phyloP scores from a whole-genome alignment of 2,888 invertebrate genomes.

The Anoncus sp. region DNA sequence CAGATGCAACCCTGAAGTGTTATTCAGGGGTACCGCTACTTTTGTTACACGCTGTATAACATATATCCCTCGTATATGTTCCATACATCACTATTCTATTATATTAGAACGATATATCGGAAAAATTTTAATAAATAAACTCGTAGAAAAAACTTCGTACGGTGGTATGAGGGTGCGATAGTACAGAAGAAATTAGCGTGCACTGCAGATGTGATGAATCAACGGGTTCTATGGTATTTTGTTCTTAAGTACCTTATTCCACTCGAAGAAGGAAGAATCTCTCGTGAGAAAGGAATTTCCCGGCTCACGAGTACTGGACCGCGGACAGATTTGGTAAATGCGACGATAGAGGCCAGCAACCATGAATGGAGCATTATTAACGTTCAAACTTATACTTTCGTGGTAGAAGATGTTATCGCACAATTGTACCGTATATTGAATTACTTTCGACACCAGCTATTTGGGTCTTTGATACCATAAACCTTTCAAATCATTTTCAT shows the following conservation, averaged over 20 bases:
- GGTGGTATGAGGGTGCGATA: slow-evolving; percentile 9
- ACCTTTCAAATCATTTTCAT: too few relatives aligned
- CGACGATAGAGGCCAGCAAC: slow-evolving; percentile 21
- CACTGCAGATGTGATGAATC: slow-evolving; percentile 7
- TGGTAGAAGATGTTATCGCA: slow-evolving; percentile 16
- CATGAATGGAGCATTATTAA: slow-evolving; percentile 31
- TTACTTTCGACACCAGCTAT: too few relatives aligned
- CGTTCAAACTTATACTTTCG: slow-evolving; percentile 33
- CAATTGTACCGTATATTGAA: slow-evolving; percentile 9
- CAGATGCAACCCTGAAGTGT: too few relatives aligned
- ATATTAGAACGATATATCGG: neutral
- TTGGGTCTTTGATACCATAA: too few relatives aligned
- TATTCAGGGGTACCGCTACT: too few relatives aligned
- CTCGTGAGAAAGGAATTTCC: slow-evolving; percentile 39
- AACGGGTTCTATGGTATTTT: slow-evolving; percentile 14
- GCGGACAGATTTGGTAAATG: slow-evolving; percentile 48
- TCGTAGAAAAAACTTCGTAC: neutral
- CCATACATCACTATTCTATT: neutral
- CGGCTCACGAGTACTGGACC: slow-evolving; percentile 41
- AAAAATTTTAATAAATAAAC: neutral
- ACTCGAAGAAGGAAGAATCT: slow-evolving; percentile 15
- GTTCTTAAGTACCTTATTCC: slow-evolving; percentile 44
- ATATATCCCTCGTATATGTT: too few relatives aligned
- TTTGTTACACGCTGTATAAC: too few relatives aligned
- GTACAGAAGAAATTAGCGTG: neutral